Evolutionary conservation across 23 tunicate species (phyloP).

Genomic region (Styela clava): DNA sequence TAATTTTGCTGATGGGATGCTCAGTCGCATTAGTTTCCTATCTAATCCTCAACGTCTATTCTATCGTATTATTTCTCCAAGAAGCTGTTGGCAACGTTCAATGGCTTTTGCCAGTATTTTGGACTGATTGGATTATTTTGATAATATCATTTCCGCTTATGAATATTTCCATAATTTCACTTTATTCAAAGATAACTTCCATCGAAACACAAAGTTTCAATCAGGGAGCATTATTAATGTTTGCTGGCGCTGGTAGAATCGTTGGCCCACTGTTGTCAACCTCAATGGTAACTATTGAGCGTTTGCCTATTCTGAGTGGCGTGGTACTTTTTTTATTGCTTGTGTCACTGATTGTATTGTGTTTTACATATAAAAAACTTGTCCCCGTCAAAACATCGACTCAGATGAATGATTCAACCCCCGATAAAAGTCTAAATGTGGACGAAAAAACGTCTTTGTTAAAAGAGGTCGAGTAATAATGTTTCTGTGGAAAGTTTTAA

Average conservation of each 20-base stretch:
- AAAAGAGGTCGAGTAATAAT: too few relatives aligned
- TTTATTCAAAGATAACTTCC: conserved; percentile 1
- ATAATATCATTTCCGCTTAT: conserved; percentile 1
- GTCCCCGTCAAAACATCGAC: too few relatives aligned
- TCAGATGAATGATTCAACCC: too few relatives aligned
- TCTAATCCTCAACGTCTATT: neutral
- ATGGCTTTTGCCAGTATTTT: conserved; percentile 16
- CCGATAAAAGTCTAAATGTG: too few relatives aligned
- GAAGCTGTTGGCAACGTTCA: neutral
- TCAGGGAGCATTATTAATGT: neutral
- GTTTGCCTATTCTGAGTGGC: conserved; percentile 6
- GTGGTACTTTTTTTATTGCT: neutral
- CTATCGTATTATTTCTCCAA: neutral
- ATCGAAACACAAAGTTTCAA: conserved; percentile 8
- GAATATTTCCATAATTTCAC: neutral
- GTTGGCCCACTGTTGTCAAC: conserved; percentile 22
- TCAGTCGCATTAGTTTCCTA: neutral
- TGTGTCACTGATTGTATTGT: neutral
- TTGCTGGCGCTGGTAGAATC: conserved; percentile 1
- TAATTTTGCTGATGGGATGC: neutral
- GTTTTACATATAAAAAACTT: neutral
- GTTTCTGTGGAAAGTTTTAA: too few relatives aligned
- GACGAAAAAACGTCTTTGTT: too few relatives aligned
- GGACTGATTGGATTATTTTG: neutral
- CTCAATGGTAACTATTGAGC: neutral